phyloP scores from a whole-genome alignment of 2,797 vertebrate species.

The Etheostoma nigrum region DNA sequence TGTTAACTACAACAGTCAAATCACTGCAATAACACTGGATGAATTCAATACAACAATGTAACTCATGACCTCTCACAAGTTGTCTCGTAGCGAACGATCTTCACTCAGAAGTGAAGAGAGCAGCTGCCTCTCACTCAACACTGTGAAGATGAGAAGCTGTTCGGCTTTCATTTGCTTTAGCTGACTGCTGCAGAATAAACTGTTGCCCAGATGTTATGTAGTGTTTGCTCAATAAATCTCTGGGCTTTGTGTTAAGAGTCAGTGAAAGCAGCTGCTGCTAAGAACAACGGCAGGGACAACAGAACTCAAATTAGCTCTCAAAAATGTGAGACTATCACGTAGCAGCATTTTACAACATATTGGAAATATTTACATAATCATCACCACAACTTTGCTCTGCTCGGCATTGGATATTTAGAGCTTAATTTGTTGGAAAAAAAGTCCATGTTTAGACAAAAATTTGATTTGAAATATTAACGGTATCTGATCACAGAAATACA shows the following conservation, averaged over 20 bases:
- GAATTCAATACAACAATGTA: neutral
- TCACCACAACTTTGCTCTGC: neutral
- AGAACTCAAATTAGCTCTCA: conserved; percentile 22
- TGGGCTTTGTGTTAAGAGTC: conserved; percentile 42
- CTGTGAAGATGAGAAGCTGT: conserved; percentile 38
- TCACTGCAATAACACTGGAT: neutral
- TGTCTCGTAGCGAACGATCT: neutral
- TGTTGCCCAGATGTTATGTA: conserved; percentile 51
- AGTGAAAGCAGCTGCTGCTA: conserved; percentile 53
- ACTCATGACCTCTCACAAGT: neutral
- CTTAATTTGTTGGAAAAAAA: too few relatives aligned
- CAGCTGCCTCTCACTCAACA: conserved; percentile 18
- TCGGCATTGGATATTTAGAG: neutral
- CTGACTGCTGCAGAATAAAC: conserved; percentile 39
- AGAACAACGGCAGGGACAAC: conserved; percentile 33
- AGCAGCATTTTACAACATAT: conserved; percentile 36
- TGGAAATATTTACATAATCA: conserved; percentile 21
- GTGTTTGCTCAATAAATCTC: conserved; percentile 49
- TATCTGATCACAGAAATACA: neutral
- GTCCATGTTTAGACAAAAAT: too few relatives aligned
- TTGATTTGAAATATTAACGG: too few relatives aligned
- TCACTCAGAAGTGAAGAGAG: neutral
- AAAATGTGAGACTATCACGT: conserved; percentile 33
- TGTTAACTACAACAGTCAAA: conserved; percentile 7
- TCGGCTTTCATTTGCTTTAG: conserved; percentile 32